Evolutionary conservation across 1,140 invertebrate species (phyloP).

Genomic region (Tribolium madens): DNA sequence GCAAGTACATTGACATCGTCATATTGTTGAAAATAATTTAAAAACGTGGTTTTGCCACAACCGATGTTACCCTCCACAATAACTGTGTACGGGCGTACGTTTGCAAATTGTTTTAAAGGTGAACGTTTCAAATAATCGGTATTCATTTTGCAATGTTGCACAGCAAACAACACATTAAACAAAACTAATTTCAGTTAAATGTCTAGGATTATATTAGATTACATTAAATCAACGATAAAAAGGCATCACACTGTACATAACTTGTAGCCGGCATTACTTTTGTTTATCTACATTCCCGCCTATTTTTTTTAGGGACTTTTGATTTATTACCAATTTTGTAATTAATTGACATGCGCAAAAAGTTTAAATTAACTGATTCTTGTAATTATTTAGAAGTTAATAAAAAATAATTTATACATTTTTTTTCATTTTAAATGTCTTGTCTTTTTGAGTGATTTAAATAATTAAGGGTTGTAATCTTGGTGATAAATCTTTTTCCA

Average conservation of each 20-base stretch:
- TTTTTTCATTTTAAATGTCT: too few species aligned
- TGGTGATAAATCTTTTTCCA: too few species aligned
- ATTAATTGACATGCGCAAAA: neutral
- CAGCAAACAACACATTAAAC: too few species aligned
- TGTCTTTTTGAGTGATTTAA: too few species aligned
- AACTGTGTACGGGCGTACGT: conserved; percentile 77
- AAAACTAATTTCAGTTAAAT: too few species aligned
- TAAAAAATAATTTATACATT: too few species aligned
- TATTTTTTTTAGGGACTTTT: conserved; percentile 7
- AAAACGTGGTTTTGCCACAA: conserved; percentile 91
- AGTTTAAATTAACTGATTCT: neutral
- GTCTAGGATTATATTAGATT: too few species aligned
- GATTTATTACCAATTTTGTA: neutral
- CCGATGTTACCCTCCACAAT: conserved; percentile 94
- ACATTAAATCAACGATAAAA: too few species aligned
- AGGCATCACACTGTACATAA: too few species aligned
- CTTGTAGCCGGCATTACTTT: neutral
- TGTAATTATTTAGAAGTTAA: too few species aligned
- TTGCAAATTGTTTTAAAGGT: neutral
- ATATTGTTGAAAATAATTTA: conserved; percentile 82
- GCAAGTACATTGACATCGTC: conserved; percentile 58
- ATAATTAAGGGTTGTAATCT: too few species aligned
- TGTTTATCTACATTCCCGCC: neutral
- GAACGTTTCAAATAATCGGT: neutral
- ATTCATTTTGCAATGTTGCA: neutral